phyloP scores from a whole-genome alignment of 2,888 invertebrate genomes.

The Diadegma fenestrale region DNA sequence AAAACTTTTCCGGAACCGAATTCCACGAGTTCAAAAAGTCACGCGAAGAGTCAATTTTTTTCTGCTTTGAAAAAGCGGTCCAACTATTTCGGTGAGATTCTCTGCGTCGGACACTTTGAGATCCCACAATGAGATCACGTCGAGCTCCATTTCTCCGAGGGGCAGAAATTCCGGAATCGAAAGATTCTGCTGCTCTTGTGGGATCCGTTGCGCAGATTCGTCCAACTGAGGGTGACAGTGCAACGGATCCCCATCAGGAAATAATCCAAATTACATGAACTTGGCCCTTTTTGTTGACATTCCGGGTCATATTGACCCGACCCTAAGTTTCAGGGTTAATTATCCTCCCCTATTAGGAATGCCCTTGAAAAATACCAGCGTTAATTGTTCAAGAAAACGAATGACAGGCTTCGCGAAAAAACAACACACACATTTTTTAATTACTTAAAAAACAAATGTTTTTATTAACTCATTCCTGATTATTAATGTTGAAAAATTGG shows the following conservation, averaged over 20 bases:
- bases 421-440: too few species aligned
- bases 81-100: not conserved
- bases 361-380: too few species aligned
- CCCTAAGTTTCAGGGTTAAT: too few species aligned
- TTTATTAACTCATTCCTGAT: too few species aligned
- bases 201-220: not conserved
- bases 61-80: not conserved
- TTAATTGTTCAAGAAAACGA: too few species aligned
- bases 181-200: not conserved
- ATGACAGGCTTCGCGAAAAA: too few species aligned
- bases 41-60: not conserved
- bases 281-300: not conserved
- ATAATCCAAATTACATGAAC: not conserved
- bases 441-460: too few species aligned
- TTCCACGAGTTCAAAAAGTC: not conserved
- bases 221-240: not conserved
- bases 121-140: conserved; percentile 18
- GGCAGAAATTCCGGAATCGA: conserved; percentile 1
- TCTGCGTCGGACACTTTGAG: not conserved
- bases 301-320: too few species aligned
- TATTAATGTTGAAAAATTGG: too few species aligned
- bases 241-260: not conserved
- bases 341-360: too few species aligned
- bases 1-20: not conserved
- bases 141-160: not conserved